Conservation (phyloP, 2,113 vertebrate species). For the Oreocharis arfaki region DNA sequence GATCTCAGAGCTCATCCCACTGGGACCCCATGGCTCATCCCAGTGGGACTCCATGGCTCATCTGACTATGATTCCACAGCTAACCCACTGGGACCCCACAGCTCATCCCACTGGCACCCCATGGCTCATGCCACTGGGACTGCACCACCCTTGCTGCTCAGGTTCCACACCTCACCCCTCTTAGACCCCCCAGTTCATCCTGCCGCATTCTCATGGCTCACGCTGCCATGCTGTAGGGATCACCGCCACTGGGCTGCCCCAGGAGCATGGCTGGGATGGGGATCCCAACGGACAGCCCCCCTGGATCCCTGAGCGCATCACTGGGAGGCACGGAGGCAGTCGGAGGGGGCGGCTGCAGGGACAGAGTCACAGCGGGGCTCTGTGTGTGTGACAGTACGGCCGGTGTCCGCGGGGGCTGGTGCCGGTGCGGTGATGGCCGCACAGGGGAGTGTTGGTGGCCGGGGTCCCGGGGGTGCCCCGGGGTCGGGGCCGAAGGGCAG, state of each 20-base stretch:
- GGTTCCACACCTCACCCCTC: background rate
- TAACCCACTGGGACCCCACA: background rate
- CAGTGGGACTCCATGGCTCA: fast-evolving
- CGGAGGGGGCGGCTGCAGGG: too few relatives aligned
- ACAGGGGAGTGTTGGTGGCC: too few relatives aligned
- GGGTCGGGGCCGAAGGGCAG: background rate
- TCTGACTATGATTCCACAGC: fast-evolving
- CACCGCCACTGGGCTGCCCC: background rate
- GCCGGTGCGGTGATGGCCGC: background rate
- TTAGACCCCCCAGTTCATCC: too few relatives aligned
- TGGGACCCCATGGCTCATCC: background rate
- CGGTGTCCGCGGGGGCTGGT: background rate
- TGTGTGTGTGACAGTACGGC: background rate
- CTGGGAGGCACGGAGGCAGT: background rate
- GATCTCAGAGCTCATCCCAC: fast-evolving
- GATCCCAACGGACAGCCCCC: fast-evolving
- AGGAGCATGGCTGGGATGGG: background rate
- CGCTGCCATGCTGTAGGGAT: background rate
- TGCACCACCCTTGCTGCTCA: background rate
- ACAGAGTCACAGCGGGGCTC: background rate
- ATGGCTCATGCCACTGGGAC: fast-evolving
- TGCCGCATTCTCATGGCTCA: fast-evolving
- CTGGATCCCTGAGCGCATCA: background rate
- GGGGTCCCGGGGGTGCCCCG: background rate
- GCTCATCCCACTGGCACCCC: too few relatives aligned